These are phyloP conservation scores for Ophion obscuratus DNA, from an alignment of 2,888 invertebrate genomes.

Conservation along the genomic window DNA sequence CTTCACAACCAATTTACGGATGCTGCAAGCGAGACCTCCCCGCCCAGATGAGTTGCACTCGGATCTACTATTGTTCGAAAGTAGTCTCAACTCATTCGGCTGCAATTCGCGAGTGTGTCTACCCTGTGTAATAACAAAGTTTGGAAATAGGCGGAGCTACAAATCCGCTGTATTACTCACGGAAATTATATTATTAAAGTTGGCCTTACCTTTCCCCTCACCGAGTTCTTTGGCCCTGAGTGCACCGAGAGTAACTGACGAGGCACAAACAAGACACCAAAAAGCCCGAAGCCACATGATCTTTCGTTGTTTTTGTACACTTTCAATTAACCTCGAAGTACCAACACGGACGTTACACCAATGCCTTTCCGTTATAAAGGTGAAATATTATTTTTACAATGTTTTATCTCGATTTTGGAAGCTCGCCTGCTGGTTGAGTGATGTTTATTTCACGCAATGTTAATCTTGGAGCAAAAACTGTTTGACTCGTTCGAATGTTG, in stretches of 20 bases:
- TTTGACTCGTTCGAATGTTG: background rate
- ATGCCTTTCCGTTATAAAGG: background rate
- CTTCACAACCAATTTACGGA: conserved; percentile 46
- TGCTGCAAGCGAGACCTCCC: conserved; percentile 31
- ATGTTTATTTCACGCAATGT: conserved; percentile 19
- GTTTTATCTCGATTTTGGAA: conserved; percentile 7
- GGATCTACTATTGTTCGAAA: conserved; percentile 14
- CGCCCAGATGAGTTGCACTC: conserved; percentile 41
- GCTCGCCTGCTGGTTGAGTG: background rate
- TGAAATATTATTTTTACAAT: background rate
- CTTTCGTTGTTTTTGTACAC: conserved; percentile 35
- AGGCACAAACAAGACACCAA: conserved; percentile 80
- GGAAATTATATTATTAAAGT: conserved; percentile 39
- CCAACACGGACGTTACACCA: background rate
- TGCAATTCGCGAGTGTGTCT: conserved; percentile 41
- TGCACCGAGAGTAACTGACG: conserved; percentile 78
- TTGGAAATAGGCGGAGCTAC: conserved; percentile 23
- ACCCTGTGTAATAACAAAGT: conserved; percentile 52
- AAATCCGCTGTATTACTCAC: conserved; percentile 22
- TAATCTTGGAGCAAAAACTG: background rate
- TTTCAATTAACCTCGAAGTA: conserved; percentile 1
- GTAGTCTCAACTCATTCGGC: conserved; percentile 45
- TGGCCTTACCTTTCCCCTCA: conserved; percentile 80
- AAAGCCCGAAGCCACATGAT: conserved; percentile 79
- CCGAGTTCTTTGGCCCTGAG: conserved; percentile 80